Percentiles rank a stretch among this genome's conserved stretches.
These are phyloP conservation scores for Martes flavigula DNA, from an alignment of 2,797 vertebrate genomes.

Conservation along the genomic window DNA sequence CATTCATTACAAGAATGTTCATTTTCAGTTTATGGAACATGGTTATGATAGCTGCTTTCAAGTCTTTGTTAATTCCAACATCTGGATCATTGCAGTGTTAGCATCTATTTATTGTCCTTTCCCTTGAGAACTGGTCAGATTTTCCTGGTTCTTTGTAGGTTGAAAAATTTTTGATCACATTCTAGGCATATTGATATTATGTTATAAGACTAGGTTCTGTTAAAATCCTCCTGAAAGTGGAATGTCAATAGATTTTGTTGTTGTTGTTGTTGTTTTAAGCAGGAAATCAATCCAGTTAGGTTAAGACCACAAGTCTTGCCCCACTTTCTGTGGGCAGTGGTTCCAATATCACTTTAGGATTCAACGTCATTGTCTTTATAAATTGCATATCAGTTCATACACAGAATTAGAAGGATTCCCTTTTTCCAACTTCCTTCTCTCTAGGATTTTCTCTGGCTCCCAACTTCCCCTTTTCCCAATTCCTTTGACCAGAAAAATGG, in stretches of 20 bases:
- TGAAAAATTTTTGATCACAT: slow-evolving; percentile 20
- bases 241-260: slow-evolving; percentile 1
- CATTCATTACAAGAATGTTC: slow-evolving; percentile 40
- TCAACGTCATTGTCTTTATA: background rate
- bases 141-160: background rate
- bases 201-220: background rate
- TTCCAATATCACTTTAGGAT: slow-evolving; percentile 40
- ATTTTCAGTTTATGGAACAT: slow-evolving; percentile 11
- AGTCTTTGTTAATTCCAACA: slow-evolving; percentile 15
- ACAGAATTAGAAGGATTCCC: background rate
- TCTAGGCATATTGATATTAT: background rate
- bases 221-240: slow-evolving; percentile 12
- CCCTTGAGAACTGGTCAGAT: background rate
- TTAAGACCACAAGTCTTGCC: slow-evolving; percentile 12
- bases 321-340: background rate
- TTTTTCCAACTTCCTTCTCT: slow-evolving; percentile 8
- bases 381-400: background rate
- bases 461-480: background rate
- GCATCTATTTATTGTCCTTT: background rate
- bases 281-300: background rate
- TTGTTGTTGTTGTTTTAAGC: background rate
- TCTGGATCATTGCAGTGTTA: background rate
- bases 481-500: background rate
- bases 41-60: slow-evolving; percentile 26
- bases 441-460: background rate